Percentiles rank a stretch among this genome's conserved stretches.
These are phyloP conservation scores for Lytechinus variegatus DNA, from an alignment of 35 echinoderm and acorn worm genomes.

Conservation along the genomic window DNA sequence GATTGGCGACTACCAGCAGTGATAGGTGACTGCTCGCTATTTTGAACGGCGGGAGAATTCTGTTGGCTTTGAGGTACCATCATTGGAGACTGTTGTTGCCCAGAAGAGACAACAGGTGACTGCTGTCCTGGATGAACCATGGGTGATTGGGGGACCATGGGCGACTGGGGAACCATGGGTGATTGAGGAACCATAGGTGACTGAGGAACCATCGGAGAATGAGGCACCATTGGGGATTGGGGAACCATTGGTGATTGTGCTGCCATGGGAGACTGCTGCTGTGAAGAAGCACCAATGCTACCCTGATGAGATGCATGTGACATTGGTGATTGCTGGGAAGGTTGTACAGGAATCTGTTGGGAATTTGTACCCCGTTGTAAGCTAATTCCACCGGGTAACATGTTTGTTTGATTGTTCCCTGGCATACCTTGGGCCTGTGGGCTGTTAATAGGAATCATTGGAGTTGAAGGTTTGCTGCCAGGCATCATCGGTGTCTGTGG, in stretches of 20 bases:
- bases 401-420: background rate
- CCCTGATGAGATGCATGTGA: conserved; percentile 49
- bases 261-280: conserved; percentile 76
- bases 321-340: conserved; percentile 71
- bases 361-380: conserved; percentile 24
- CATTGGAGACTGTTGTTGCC: conserved; percentile 52
- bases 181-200: conserved; percentile 65
- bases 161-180: conserved; percentile 25
- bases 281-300: conserved; percentile 6
- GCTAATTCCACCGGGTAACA: conserved; percentile 30
- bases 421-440: conserved; percentile 23
- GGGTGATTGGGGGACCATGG: conserved; percentile 54
- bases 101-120: conserved; percentile 59
- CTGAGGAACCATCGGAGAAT: conserved; percentile 57
- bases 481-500: conserved; percentile 54
- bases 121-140: conserved; percentile 61
- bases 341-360: conserved; percentile 31
- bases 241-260: conserved; percentile 54
- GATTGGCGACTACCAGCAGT: conserved; percentile 57
- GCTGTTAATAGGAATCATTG: conserved; percentile 38
- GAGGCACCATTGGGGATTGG: conserved; percentile 67
- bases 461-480: conserved; percentile 28
- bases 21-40: conserved; percentile 50
- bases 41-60: conserved; percentile 31
- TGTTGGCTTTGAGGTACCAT: conserved; percentile 1